A percentile compares a stretch with the other conserved stretches of the same genome.
Conservation (phyloP, 2,113 vertebrate genomes). For the Lepisosteus osseus region DNA sequence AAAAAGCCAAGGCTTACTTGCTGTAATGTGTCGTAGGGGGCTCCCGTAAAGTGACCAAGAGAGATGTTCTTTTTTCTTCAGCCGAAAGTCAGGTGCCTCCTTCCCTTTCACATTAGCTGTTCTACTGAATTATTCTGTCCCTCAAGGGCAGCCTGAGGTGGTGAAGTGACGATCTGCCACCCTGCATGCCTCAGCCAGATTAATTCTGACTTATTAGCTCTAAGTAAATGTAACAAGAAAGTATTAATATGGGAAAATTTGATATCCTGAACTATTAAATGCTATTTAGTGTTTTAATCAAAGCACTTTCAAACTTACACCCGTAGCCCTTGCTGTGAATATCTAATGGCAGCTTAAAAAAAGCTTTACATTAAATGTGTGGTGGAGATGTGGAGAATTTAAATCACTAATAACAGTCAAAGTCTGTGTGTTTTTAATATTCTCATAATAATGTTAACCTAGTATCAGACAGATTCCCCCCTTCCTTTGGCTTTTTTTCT, state of each 20-base stretch:
- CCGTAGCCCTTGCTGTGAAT: constrained; percentile 56
- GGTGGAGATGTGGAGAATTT: no score
- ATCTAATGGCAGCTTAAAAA: constrained; percentile 54
- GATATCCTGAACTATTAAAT: constrained; percentile 63
- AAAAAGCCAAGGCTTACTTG: background rate
- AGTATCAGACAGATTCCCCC: no score
- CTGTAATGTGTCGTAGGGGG: no score
- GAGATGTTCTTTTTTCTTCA: no score
- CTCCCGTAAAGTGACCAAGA: no score
- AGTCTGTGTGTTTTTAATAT: no score
- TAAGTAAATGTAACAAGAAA: constrained; percentile 61
- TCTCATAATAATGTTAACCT: no score
- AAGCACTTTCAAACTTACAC: constrained; percentile 61
- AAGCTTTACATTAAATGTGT: no score
- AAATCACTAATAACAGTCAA: no score
- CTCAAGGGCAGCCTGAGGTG: constrained; percentile 47
- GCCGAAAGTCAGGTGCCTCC: background rate
- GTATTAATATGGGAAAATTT: constrained; percentile 70
- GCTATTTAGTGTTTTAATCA: constrained; percentile 67
- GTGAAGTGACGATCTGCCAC: constrained; percentile 57
- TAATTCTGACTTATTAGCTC: constrained; percentile 70
- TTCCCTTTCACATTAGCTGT: background rate
- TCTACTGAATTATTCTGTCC: constrained; percentile 4
- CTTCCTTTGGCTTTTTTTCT: no score
- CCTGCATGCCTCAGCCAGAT: constrained; percentile 54